These are phyloP conservation scores for Philaenus spumarius DNA, from an alignment of 1,140 invertebrate genomes.

Conservation along the genomic window DNA sequence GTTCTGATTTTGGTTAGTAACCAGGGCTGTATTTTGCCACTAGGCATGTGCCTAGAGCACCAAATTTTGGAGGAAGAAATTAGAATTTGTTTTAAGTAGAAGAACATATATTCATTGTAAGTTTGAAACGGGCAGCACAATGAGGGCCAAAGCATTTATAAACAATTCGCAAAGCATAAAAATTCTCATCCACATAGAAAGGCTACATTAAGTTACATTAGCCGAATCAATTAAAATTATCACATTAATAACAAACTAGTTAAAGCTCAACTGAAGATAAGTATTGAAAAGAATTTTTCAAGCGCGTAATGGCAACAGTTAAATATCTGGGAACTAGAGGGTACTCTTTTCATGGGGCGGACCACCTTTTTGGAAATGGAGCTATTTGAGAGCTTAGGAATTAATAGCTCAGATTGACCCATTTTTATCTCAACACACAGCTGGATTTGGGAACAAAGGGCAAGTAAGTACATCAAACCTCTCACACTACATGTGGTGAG, in stretches of 20 bases:
- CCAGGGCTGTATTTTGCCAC: too few relatives aligned
- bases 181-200: neutral
- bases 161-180: too few relatives aligned
- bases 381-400: neutral
- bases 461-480: slow-evolving; percentile 19
- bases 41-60: too few relatives aligned
- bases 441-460: slow-evolving; percentile 17
- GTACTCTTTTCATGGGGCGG: slow-evolving; percentile 18
- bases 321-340: slow-evolving; percentile 19
- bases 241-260: neutral
- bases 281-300: too few relatives aligned
- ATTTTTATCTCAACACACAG: slow-evolving; percentile 23
- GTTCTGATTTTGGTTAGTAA: too few relatives aligned
- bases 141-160: too few relatives aligned
- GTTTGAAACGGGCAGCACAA: too few relatives aligned
- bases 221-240: neutral
- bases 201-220: neutral
- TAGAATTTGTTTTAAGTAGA: too few relatives aligned
- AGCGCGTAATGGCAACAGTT: slow-evolving; percentile 16
- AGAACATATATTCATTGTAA: too few relatives aligned
- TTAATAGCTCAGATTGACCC: slow-evolving; percentile 24
- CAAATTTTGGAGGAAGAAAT: too few relatives aligned
- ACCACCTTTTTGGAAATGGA: slow-evolving; percentile 20
- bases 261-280: neutral
- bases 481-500: neutral